These are phyloP conservation scores for Cheilosia pagana DNA, from an alignment of 2,888 invertebrate species.

Conservation along the genomic window DNA sequence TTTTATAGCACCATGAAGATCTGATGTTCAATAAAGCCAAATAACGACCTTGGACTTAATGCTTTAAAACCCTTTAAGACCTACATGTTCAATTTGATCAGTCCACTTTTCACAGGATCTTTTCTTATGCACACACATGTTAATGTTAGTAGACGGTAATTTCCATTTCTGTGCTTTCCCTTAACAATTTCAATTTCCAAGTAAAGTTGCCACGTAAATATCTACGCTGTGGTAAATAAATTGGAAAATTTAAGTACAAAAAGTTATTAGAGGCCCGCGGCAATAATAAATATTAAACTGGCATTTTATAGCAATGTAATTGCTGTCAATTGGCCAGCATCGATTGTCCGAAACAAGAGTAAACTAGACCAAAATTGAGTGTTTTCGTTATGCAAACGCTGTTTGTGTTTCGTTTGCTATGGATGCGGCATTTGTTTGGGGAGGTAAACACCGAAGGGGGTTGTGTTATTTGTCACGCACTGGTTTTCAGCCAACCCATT, in stretches of 20 bases:
- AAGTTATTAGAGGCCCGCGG: constrained; percentile 48
- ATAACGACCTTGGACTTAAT: too few relatives aligned
- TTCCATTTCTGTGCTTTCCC: too few relatives aligned
- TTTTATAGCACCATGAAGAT: too few relatives aligned
- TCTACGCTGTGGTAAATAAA: constrained; percentile 48
- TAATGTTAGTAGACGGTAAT: too few relatives aligned
- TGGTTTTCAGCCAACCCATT: too few relatives aligned
- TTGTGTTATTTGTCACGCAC: too few relatives aligned
- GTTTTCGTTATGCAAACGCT: constrained; percentile 17
- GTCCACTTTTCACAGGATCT: too few relatives aligned
- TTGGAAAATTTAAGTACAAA: constrained; percentile 61
- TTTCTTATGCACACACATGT: too few relatives aligned
- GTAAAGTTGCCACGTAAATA: constrained; percentile 21
- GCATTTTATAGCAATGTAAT: constrained; percentile 60
- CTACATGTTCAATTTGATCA: too few relatives aligned
- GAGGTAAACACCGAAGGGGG: neutral
- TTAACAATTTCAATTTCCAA: neutral
- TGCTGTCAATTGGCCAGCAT: constrained; percentile 69
- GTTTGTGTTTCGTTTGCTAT: constrained; percentile 4
- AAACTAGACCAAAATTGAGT: constrained; percentile 50
- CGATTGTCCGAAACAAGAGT: constrained; percentile 52
- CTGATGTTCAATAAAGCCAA: too few relatives aligned
- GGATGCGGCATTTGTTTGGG: neutral
- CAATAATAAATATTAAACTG: constrained; percentile 41
- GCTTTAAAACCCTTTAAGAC: too few relatives aligned